A percentile compares a stretch with the other conserved stretches of the same genome.
Conservation (phyloP, 2,888 invertebrate species). For the Drosophila borealis region DNA sequence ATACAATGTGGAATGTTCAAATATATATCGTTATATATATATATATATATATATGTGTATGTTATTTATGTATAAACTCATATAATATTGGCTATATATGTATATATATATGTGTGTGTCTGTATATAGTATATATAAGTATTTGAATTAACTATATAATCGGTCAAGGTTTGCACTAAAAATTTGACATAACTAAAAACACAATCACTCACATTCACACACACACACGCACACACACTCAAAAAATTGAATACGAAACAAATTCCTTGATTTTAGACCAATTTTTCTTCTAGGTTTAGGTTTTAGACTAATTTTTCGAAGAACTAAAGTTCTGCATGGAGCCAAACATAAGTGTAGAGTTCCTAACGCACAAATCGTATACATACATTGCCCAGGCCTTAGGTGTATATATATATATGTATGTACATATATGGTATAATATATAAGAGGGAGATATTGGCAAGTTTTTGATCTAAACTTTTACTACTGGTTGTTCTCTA, state of each 20-base stretch:
- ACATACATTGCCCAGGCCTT: constrained; percentile 50
- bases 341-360: neutral
- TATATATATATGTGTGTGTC: constrained; percentile 21
- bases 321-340: neutral
- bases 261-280: constrained; percentile 31
- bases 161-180: constrained; percentile 47
- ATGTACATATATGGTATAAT: constrained; percentile 1
- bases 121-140: constrained; percentile 19
- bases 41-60: constrained; percentile 20
- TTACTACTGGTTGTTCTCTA: constrained; percentile 53
- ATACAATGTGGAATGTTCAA: constrained; percentile 54
- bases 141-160: constrained; percentile 8
- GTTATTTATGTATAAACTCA: constrained; percentile 42
- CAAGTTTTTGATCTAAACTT: constrained; percentile 33
- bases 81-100: constrained; percentile 51
- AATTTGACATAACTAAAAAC: constrained; percentile 46
- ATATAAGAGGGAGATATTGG: constrained; percentile 16
- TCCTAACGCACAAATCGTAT: constrained; percentile 41
- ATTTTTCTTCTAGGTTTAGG: constrained; percentile 22
- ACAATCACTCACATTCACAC: neutral
- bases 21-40: constrained; percentile 25
- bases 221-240: neutral
- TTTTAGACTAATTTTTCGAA: constrained; percentile 5
- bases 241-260: constrained; percentile 47
- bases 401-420: constrained; percentile 2